Conservation (phyloP, 2,888 invertebrate species). For the Rhogogaster chlorosoma region DNA sequence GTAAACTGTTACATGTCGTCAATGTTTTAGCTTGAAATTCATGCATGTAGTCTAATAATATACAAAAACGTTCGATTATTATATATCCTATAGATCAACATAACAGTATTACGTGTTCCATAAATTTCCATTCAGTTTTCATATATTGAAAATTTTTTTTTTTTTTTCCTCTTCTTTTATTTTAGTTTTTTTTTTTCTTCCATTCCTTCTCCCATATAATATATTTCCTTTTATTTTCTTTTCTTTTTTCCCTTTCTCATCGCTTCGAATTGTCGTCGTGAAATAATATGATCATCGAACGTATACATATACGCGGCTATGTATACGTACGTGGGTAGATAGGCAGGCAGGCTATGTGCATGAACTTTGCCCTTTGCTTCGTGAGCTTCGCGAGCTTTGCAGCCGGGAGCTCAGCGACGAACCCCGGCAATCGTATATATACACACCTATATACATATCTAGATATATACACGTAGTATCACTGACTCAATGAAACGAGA, state of each 20-base stretch:
- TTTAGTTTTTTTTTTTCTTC: not conserved
- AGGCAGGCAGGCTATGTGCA: not conserved
- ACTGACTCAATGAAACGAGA: not conserved
- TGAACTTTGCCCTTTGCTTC: conserved; percentile 24
- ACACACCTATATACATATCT: not conserved
- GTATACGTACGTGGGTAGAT: not conserved
- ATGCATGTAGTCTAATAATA: not conserved
- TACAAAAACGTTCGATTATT: not conserved
- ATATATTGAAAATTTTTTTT: not conserved
- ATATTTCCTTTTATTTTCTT: no score
- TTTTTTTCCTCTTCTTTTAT: no score
- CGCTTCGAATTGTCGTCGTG: not conserved
- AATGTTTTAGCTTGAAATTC: not conserved
- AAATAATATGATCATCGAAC: not conserved
- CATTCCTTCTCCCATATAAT: no score
- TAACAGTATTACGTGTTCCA: not conserved
- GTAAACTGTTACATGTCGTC: not conserved
- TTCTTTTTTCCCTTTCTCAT: not conserved
- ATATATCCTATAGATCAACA: not conserved
- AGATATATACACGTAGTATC: not conserved
- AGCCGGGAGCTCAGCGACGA: not conserved
- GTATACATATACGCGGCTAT: no score
- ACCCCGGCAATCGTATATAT: not conserved
- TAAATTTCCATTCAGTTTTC: not conserved
- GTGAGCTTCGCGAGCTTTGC: not conserved